These are phyloP conservation scores for Salvelinus sp. DNA, from an alignment of 2,113 vertebrate species.

Conservation along the genomic window DNA sequence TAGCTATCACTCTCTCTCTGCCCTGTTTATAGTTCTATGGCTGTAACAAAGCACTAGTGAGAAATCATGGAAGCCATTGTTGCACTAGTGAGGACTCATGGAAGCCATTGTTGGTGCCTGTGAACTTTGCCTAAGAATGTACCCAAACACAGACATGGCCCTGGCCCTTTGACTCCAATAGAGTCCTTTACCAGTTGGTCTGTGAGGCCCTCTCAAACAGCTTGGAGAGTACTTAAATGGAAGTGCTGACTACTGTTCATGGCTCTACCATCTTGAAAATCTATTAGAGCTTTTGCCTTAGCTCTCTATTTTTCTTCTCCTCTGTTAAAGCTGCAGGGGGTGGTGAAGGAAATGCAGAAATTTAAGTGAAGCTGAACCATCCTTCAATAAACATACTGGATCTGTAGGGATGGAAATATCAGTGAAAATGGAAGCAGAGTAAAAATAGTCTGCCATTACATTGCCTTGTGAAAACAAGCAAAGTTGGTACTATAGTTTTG, in stretches of 20 bases:
- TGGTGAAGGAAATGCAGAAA: conserved; percentile 29
- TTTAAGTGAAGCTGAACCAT: conserved; percentile 35
- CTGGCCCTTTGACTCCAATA: conserved; percentile 19
- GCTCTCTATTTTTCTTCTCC: conserved; percentile 28
- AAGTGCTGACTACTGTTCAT: conserved; percentile 63
- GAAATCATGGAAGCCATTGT: too few relatives aligned
- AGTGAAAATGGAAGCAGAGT: conserved; percentile 20
- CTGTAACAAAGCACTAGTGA: conserved; percentile 28
- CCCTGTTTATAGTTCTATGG: conserved; percentile 37
- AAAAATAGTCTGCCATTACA: conserved; percentile 17
- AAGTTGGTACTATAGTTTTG: background rate
- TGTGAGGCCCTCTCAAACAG: conserved; percentile 34
- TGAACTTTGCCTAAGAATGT: conserved; percentile 59
- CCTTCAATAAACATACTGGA: conserved; percentile 27
- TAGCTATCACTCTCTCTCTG: background rate
- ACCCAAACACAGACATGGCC: conserved; percentile 52
- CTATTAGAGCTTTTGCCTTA: conserved; percentile 49
- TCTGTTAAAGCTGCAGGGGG: conserved; percentile 42
- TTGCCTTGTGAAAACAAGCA: background rate
- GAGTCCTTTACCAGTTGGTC: conserved; percentile 16
- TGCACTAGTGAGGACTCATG: background rate
- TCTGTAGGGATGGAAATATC: conserved; percentile 26
- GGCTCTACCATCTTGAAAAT: conserved; percentile 62
- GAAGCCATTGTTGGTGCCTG: conserved; percentile 43
- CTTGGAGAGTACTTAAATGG: conserved; percentile 55